Evolutionary conservation across 2,888 invertebrate genomes (phyloP), one percentile per base, ranked within the genome.

Genomic region (Malthinus seriepunctatus): DNA sequence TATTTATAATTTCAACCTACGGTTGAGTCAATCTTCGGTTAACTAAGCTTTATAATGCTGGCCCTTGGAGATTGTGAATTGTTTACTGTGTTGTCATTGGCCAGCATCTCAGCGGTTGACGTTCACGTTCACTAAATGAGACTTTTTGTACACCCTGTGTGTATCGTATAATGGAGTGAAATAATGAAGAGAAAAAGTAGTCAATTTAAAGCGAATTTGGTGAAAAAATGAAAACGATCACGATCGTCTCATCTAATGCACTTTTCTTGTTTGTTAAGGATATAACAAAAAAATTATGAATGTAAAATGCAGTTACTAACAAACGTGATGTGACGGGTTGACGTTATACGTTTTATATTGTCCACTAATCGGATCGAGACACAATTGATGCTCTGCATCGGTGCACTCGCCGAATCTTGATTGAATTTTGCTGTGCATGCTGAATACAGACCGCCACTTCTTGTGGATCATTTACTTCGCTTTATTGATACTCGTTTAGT

Each of bases 301-400:
- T 60, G 55, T 54, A 39, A 50, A 60, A 55, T 60, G 60, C 51
- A 60, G 60, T 55, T 53, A 55, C 51, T 37, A 32, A 54, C 39
- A 51, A 55, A 60, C 55, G 60, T 55, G 60, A 60, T 49, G 60
- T 60, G 59, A 44, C 60, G 54, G 47, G 38, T 50, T 35, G 45
- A 46, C 44, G 45, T 46, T 48, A 51, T 57, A 34, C 58, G 58
- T 48, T 53, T 53, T 50, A 57, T 57, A 57, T 51, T 57, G 61
- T 56, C 53, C 50, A 50, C 55, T 61, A 61, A 61, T 61, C 61
- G 56, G 61, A 61, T 61, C 51, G 45, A 51, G 50, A 53, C 50
- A 34, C 61, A 61, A 57, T 61, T 56, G 61, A 55, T 54, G 56
- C 54, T 51, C 49, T 56, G 52, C 60, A 51, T 42, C 42, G 46